Base-by-base conservation (phyloP, 2,888 invertebrate genomes). In the Megaustenia siamemsis region DNA sequence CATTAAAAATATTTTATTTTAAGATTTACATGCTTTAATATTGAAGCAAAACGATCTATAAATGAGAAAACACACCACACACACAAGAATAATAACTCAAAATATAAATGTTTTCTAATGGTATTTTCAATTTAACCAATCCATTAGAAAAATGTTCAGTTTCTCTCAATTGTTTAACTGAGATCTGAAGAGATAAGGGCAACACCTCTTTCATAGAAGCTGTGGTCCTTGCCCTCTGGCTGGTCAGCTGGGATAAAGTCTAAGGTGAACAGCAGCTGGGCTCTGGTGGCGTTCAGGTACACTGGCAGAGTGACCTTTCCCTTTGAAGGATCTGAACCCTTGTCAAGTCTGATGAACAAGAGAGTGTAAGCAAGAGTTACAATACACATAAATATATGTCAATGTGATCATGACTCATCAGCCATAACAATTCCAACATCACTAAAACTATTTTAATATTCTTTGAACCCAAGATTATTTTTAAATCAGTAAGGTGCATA, bases 201-300 rank as follows among this genome's bases (percentile, higher is more conserved):
- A 40, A 99, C 99, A 89, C 99, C 99, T 82, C 99, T 96, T 94
- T 99, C 99, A 95, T 99, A 99, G 95, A 99, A 99, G 86, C 93
- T 92, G 94, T 97, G 98, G 94, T 98, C 98, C 82, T 97, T 97
- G 93, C 98, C 98, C 60, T 97, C 97, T n/a, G 77, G 56, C 93
- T 98, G 98, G 76, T 97, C 96, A 77, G 97, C 97, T 82, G 98
- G 97, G 90, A 97, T 97, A 94, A 99, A 96, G 91, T 99, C 97
- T 84, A 99, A 96, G 0, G 98, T 98, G 95, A 99, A 99, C 88
- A 99, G 95, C 86, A 98, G 95, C 94, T 99, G 99, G 0, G 97
- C 97, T 89, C 99, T 96, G 24, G 98, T 98, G 87, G 98, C 97
- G 95, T 99, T 99, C 93, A 99, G 95, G 95, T 99, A 99, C 85